phyloP scores from a whole-genome alignment of 2,113 vertebrate genomes.

The Ophiodon elongatus region DNA sequence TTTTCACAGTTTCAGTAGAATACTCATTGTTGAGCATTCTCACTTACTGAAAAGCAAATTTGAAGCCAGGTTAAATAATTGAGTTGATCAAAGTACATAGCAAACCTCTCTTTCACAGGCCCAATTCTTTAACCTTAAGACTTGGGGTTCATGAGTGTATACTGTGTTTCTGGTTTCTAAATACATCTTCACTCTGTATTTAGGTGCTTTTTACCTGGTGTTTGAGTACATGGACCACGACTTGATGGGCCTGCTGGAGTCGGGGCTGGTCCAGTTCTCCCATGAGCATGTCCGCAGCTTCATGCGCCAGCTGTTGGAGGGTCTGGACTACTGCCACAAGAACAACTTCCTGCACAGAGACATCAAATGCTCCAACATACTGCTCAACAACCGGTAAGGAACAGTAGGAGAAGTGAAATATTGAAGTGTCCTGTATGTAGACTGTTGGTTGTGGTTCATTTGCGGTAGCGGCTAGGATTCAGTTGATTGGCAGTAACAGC shows the following conservation, averaged over 20 bases:
- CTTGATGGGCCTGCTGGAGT: conserved; percentile 98
- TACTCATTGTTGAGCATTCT: neutral
- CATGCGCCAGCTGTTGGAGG: conserved; percentile 99
- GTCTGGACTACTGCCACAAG: conserved; percentile 98
- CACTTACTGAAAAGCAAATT: neutral
- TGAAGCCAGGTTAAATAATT: neutral
- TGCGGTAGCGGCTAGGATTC: neutral
- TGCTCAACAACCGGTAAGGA: conserved; percentile 95
- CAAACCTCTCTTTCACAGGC: neutral
- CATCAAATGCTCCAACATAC: conserved; percentile 99
- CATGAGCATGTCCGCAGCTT: conserved; percentile 98
- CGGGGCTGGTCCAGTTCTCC: conserved; percentile 97
- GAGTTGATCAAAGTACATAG: neutral
- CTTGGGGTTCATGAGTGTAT: neutral
- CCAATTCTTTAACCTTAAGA: neutral
- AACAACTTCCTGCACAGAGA: conserved; percentile 99
- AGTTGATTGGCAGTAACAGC: neutral
- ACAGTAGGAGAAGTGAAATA: neutral
- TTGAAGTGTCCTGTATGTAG: neutral
- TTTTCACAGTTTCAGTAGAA: neutral
- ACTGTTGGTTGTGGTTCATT: neutral
- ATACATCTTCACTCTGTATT: neutral
- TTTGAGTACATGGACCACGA: conserved; percentile 99
- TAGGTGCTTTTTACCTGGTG: conserved; percentile 97
- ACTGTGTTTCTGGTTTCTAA: neutral